phyloP scores from a whole-genome alignment of 2,797 vertebrate genomes.

The Gambelia wislizenii region DNA sequence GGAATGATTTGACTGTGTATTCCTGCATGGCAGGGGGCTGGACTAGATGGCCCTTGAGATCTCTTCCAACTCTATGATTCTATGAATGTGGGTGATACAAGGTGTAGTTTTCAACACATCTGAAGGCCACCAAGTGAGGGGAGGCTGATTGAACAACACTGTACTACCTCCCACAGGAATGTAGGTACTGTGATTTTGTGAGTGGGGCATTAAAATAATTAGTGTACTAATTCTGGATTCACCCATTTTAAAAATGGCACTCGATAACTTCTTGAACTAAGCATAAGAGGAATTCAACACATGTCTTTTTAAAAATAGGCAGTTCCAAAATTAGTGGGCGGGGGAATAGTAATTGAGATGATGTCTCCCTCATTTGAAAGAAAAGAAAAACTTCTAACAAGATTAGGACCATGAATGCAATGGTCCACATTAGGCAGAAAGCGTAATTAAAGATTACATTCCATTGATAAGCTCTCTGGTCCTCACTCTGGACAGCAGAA shows the following conservation, averaged over 20 bases:
- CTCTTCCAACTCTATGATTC: too few relatives aligned
- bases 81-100: too few relatives aligned
- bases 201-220: not conserved
- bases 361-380: not conserved
- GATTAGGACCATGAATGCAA: not conserved
- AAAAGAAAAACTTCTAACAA: not conserved
- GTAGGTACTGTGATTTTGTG: not conserved
- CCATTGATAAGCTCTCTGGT: not conserved
- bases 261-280: not conserved
- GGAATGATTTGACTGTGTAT: too few relatives aligned
- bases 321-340: not conserved
- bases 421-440: not conserved
- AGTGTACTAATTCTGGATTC: not conserved
- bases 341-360: not conserved
- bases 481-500: not conserved
- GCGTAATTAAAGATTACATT: not conserved
- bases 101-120: too few relatives aligned
- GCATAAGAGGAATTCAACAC: not conserved
- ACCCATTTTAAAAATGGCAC: not conserved
- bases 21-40: too few relatives aligned
- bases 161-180: not conserved
- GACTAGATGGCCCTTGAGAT: too few relatives aligned
- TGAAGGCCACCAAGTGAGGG: too few relatives aligned
- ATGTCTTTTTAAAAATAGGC: not conserved
- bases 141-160: not conserved